Base-by-base conservation (phyloP, 2,113 vertebrate species). In the Sardina pilchardus region DNA sequence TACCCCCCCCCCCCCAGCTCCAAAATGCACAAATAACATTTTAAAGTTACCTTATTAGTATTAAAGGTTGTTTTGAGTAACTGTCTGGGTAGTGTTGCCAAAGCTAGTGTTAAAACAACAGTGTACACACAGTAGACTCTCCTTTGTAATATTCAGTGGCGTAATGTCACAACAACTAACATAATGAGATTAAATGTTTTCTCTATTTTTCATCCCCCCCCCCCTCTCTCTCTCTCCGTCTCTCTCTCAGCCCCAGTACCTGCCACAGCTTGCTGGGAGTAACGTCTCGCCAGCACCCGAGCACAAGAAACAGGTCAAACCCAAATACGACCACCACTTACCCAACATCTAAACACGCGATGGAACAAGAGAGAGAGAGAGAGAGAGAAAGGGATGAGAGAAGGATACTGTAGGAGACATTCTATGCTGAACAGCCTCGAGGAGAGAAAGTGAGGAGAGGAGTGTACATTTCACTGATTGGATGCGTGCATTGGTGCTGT, bases 241-340 rank as follows among this genome's bases (percentile, higher is more conserved):
- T 36, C 84, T 85, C 63, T 88, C 48, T 14, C 80, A 96, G 95
- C 92, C 89, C 39, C 95, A 96, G 90, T 95, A 96, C 88, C 90
- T 96, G 81, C 95, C 95, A 39, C 95, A 95, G 87, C 88, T 96
- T 83, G 92, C 90, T n/a, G 93, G 91, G 92, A 95, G 91, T 87
- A 96, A 94, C 93, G 89, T 94, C 84, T 96, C 95, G 26, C 95
- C 95, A 16, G 95, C 95, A 8, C 94, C 94, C 0, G 95, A 96
- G 14, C 84, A 92, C 56, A 96, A 95, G 94, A 96, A 94, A 83
- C 94, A 94, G 56, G 91, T 94, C 87, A 95, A 94, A 88, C 93
- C 93, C 85, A 96, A 94, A 91, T 95, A 93, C 8, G 90, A 93
- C 90, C 92, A 93, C 82, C 95, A 95, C 90, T 92, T 96, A 78